A percentile compares a stretch with the other conserved stretches of the same genome.
Conservation (phyloP, 2,113 vertebrate species). For the Argyrosomus japonicus region DNA sequence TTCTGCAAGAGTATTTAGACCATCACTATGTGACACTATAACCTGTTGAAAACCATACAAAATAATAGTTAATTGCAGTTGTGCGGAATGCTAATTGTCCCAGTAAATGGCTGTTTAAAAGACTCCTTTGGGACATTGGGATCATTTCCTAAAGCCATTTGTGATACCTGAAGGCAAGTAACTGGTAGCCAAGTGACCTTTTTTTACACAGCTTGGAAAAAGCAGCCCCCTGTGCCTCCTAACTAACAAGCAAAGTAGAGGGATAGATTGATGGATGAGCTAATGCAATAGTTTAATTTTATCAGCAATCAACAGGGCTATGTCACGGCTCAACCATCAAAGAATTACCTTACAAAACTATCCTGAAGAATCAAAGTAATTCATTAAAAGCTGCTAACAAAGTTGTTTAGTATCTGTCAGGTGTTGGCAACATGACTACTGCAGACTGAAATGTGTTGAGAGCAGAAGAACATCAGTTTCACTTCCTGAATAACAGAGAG, state of each 20-base stretch:
- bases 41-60: neutral
- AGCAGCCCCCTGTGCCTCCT: neutral
- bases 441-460: neutral
- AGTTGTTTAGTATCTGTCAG: neutral
- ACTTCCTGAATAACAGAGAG: constrained; percentile 52
- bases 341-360: neutral
- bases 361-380: neutral
- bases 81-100: no score
- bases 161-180: neutral
- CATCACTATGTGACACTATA: neutral
- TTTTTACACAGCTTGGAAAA: neutral
- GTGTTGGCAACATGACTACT: neutral
- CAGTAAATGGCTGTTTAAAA: no score
- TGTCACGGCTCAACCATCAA: neutral
- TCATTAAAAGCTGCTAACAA: neutral
- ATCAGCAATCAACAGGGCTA: neutral
- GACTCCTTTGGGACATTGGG: no score
- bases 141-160: neutral
- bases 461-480: constrained; percentile 34
- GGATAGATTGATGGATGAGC: neutral
- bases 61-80: neutral
- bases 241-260: neutral
- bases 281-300: neutral
- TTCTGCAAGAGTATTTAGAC: neutral
- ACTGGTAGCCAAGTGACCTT: neutral